Base-by-base conservation (phyloP, 2,888 invertebrate genomes). In the Chloroclystis v-ata region DNA sequence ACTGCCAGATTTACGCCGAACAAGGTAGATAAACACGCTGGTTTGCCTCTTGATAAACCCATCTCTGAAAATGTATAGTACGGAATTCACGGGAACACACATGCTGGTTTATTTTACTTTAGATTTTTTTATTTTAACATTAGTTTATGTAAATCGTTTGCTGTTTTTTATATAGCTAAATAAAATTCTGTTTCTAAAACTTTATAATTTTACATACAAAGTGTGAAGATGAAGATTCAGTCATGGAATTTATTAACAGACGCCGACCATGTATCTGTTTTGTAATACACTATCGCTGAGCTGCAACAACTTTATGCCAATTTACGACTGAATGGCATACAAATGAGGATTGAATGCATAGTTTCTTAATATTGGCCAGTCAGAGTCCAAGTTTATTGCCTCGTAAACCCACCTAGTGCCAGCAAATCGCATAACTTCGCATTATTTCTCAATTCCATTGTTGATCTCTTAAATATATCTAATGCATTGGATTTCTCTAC, bases 321-420 rank as follows among this genome's bases (percentile, higher is more conserved):
- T 82, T 82, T 82, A 82, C 76, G 69, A 62, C 52, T 63, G 67
- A 71, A 65, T 65, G 60, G 74, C 75, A 75, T 78, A 77, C 75
- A 68, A 79, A 80, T 77, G 73, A 75, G 70, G 67, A 66, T 66
- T 59, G 58, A 60, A 63, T 61, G 65, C 52, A 57, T 73, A 74
- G 69, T 69, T 58, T 48, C 59, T 78, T 75, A 78, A 79, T 79
- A 76, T 80, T 71, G 73, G 69, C 69, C 66, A 74, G 76, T 77
- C 70, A 71, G 74, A 75, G 60, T 65, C 57, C 67, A 75, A 68
- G 67, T 85, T 83, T 85, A 84, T 77, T 63, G 64, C 77, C 65
- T 75, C 78, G 75, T 83, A 83, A 85, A 84, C 60, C 65, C 62
- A 68, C 70, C 79, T 78, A 75, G 78, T 75, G 80, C 75, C 70